A percentile compares a stretch with the other conserved stretches of the same genome.
Evolutionary conservation across 2,888 invertebrate species (phyloP).

Genomic region (Electrophaes corylata): DNA sequence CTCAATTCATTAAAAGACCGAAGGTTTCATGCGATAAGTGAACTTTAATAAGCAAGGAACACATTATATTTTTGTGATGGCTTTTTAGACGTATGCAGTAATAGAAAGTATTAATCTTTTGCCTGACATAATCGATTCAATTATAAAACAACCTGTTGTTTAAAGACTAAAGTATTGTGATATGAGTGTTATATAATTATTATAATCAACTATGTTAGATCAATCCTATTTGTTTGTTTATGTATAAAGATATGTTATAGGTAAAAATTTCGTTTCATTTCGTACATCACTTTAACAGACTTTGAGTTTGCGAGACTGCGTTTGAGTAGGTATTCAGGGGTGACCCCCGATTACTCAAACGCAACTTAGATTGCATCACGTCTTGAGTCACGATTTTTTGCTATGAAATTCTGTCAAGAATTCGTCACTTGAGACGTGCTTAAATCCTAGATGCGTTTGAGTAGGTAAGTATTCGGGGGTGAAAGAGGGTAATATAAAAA

Average conservation of each 20-base stretch:
- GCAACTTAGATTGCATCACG: too few relatives aligned
- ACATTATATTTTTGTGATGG: conserved; percentile 5
- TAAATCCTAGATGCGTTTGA: too few relatives aligned
- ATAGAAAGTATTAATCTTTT: conserved; percentile 27
- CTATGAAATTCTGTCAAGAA: too few relatives aligned
- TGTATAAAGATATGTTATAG: conserved; percentile 71
- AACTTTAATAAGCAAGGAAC: neutral
- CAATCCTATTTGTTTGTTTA: conserved; percentile 61
- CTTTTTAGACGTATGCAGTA: conserved; percentile 4
- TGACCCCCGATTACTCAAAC: too few relatives aligned
- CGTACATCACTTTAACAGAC: neutral
- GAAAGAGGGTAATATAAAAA: too few relatives aligned
- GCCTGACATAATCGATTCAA: conserved; percentile 33
- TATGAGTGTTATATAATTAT: conserved; percentile 62
- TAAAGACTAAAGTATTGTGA: conserved; percentile 81
- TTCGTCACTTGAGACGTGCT: too few relatives aligned
- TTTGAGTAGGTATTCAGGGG: too few relatives aligned
- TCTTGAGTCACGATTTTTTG: too few relatives aligned
- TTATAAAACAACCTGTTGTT: conserved; percentile 33
- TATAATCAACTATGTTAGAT: conserved; percentile 53
- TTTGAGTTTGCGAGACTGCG: too few relatives aligned
- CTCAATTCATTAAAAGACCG: neutral
- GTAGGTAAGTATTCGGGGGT: too few relatives aligned
- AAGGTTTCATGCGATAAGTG: neutral
- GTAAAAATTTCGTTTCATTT: conserved; percentile 67